Evolutionary conservation across 1,140 invertebrate species (phyloP).

Genomic region (Hycleus phaleratus): DNA sequence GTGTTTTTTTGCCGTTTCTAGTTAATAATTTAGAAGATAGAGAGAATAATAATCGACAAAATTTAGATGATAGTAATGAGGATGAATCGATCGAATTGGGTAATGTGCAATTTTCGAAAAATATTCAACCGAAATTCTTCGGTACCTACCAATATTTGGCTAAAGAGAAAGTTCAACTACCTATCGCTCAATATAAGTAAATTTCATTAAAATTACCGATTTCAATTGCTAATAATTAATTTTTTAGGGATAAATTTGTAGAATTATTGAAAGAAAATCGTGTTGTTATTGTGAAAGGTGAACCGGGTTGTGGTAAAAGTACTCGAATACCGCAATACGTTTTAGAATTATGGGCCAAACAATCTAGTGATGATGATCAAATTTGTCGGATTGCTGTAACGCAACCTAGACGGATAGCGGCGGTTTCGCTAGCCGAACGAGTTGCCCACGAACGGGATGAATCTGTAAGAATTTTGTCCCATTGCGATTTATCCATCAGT

Average conservation of each 20-base stretch:
- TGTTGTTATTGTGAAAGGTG: slow-evolving; percentile 74
- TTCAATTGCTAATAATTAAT: neutral
- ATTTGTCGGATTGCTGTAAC: slow-evolving; percentile 63
- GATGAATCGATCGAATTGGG: slow-evolving; percentile 1
- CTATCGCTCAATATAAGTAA: slow-evolving; percentile 36
- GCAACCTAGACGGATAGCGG: slow-evolving; percentile 68
- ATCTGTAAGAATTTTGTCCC: slow-evolving; percentile 25
- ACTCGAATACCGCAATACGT: slow-evolving; percentile 79
- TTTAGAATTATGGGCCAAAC: slow-evolving; percentile 54
- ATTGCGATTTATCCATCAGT: no score
- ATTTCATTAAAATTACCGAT: slow-evolving; percentile 1
- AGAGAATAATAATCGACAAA: slow-evolving; percentile 4
- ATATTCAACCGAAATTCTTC: slow-evolving; percentile 20
- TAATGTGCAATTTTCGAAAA: neutral
- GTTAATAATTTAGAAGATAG: slow-evolving; percentile 11
- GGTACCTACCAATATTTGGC: slow-evolving; percentile 19
- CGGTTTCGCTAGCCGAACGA: slow-evolving; percentile 63
- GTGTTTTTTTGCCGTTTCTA: slow-evolving; percentile 22
- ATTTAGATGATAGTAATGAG: slow-evolving; percentile 2
- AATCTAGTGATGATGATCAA: slow-evolving; percentile 41
- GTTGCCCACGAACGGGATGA: slow-evolving; percentile 61
- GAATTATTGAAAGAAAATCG: slow-evolving; percentile 34
- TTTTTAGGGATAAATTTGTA: slow-evolving; percentile 30
- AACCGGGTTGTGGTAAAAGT: slow-evolving; percentile 86
- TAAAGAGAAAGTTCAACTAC: slow-evolving; percentile 33